These are phyloP conservation scores for Schizopygopsis malacanthus DNA, from an alignment of 2,797 vertebrate species.

Conservation along the genomic window DNA sequence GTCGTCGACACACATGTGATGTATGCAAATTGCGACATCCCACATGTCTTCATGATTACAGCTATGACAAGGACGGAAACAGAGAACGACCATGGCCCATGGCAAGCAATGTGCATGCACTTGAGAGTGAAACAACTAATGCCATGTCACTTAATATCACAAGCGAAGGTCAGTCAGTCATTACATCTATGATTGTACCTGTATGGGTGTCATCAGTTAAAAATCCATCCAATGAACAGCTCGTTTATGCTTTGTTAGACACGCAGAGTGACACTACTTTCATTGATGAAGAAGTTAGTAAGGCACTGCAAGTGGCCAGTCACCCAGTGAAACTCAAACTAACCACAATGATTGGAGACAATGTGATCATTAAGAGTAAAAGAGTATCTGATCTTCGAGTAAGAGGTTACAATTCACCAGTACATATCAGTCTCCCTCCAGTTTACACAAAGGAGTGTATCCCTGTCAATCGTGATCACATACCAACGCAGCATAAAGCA, in stretches of 20 bases:
- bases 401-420: conserved; percentile 1
- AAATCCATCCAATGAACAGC: background rate
- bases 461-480: background rate
- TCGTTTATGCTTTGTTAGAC: conserved; percentile 3
- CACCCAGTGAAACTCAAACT: background rate
- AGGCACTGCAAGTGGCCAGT: background rate
- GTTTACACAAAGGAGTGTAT: background rate
- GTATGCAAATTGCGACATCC: background rate
- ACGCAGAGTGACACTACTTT: background rate
- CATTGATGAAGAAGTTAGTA: background rate
- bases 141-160: background rate
- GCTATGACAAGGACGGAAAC: background rate
- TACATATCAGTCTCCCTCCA: background rate
- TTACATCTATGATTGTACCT: background rate
- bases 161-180: background rate
- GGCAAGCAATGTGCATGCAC: background rate
- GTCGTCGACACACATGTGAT: background rate
- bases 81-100: background rate
- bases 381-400: conserved; percentile 6
- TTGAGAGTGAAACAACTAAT: background rate
- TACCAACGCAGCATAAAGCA: background rate
- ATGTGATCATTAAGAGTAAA: background rate
- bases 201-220: background rate
- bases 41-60: background rate
- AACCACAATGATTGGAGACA: background rate